Base-by-base conservation (phyloP, 1,140 invertebrate species). In the Amphibalanus amphitrite region DNA sequence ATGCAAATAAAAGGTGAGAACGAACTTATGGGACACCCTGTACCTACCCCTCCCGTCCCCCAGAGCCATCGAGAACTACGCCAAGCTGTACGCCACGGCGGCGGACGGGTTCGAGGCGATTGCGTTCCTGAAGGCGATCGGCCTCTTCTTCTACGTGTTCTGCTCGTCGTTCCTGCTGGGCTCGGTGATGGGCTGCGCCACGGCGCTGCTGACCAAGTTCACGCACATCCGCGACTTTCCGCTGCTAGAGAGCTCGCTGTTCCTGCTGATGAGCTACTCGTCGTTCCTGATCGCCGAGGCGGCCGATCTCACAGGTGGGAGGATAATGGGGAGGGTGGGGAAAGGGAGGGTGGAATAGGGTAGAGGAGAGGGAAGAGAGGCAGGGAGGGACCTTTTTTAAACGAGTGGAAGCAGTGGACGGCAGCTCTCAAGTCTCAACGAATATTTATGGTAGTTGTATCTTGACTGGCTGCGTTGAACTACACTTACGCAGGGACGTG, bases 261-360 rank as follows among this genome's bases (percentile, higher is more conserved):
- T 99, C 82, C 91, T 98, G 40, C 85, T 98, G 25, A 96, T 97
- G 92, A 98, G 95, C 0, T 99, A 98, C 79, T 91, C 91, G 75
- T 95, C 95, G 69, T 99, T 98, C 80, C 85, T 98, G 33, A 90
- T 97, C 73, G 94, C 95, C 0, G 96, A 99, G 84, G 93, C 92
- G 64, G 88, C 90, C 33, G 92, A 95, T 81, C 83, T 98, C 1
- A 98, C 96, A 77, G 95, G 94, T 90, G 83, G 80, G 75, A 71
- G 28, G 28, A 23, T 47, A 10, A 17, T 38, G 38, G 38, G 38
- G 17, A 17, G 38, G 6, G 10, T 13, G 3, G 47, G 17, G 47
- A 23, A 20, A 59, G 47, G 17, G 47, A 59, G 20, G 38, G 38
- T 6, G 17, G 17, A 23, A 59, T 59, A 59, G 47, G 17, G 47